phyloP scores from a whole-genome alignment of 1,140 invertebrate species.

The Cyclina sinensis region DNA sequence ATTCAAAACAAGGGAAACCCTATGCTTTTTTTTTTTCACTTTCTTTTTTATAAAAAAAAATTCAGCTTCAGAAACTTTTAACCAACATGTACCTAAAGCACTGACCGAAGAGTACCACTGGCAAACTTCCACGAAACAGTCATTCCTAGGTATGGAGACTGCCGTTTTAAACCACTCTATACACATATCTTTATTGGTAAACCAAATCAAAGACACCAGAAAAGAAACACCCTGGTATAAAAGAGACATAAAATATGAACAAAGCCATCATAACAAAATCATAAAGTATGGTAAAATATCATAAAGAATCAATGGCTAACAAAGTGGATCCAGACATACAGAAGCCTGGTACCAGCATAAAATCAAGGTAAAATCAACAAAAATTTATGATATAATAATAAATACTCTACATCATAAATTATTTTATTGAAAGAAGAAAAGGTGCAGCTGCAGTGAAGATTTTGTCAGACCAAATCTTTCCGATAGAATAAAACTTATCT shows the following conservation, averaged over 20 bases:
- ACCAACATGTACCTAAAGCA: no score
- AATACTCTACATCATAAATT: not conserved
- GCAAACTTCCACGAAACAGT: no score
- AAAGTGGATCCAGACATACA: slow-evolving; percentile 12
- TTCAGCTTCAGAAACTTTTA: no score
- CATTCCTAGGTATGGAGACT: not conserved
- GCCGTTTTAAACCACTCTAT: not conserved
- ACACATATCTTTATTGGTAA: not conserved
- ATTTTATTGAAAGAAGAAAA: not conserved
- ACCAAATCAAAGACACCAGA: not conserved
- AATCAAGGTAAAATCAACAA: not conserved
- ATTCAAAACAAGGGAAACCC: no score
- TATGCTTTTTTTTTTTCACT: no score
- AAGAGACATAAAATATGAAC: slow-evolving; percentile 21
- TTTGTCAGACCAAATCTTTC: no score
- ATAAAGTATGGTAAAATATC: slow-evolving; percentile 14
- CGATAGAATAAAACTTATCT: no score
- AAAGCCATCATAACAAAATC: not conserved
- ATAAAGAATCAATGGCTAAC: not conserved
- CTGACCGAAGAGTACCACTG: no score
- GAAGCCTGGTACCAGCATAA: not conserved
- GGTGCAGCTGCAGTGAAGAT: not conserved
- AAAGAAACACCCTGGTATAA: not conserved
- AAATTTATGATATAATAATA: not conserved
- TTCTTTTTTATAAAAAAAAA: no score